A percentile compares a stretch with the other conserved stretches of the same genome.
These are phyloP conservation scores for Acanthurus lineatus DNA, from an alignment of 2,797 vertebrate genomes.

Conservation along the genomic window DNA sequence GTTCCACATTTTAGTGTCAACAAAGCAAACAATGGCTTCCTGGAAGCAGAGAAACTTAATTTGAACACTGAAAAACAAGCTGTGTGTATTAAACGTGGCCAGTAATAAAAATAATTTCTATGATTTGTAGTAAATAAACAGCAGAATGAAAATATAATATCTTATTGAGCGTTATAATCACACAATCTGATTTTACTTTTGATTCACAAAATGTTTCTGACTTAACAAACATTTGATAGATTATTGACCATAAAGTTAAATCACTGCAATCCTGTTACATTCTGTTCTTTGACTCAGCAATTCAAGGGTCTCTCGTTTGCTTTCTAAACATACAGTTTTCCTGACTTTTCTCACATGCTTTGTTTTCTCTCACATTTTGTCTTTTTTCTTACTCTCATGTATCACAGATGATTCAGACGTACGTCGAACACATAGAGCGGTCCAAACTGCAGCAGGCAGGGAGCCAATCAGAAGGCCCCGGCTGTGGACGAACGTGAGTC, in stretches of 20 bases:
- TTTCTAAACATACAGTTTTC: not conserved
- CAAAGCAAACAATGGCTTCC: not conserved
- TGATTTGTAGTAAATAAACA: constrained; percentile 8
- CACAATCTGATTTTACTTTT: not conserved
- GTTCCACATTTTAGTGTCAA: not conserved
- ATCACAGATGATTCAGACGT: constrained; percentile 98
- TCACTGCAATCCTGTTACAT: constrained; percentile 5
- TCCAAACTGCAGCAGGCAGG: constrained; percentile 95
- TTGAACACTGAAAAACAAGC: not conserved
- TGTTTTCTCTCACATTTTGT: not conserved
- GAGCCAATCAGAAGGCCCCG: constrained; percentile 91
- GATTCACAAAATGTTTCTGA: not conserved
- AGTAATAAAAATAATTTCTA: not conserved
- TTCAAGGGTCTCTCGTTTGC: not conserved
- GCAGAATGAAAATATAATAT: not conserved
- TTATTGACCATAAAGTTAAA: constrained; percentile 7
- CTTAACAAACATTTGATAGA: not conserved
- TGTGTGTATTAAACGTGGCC: no score
- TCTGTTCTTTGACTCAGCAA: not conserved
- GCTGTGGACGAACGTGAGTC: constrained; percentile 93
- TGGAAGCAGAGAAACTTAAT: not conserved
- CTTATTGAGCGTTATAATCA: not conserved
- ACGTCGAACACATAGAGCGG: constrained; percentile 96
- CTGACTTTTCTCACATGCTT: not conserved
- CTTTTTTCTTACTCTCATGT: not conserved